Evolutionary conservation across 2,888 invertebrate species (phyloP).

Genomic region (Cryptocheilus praepositus): DNA sequence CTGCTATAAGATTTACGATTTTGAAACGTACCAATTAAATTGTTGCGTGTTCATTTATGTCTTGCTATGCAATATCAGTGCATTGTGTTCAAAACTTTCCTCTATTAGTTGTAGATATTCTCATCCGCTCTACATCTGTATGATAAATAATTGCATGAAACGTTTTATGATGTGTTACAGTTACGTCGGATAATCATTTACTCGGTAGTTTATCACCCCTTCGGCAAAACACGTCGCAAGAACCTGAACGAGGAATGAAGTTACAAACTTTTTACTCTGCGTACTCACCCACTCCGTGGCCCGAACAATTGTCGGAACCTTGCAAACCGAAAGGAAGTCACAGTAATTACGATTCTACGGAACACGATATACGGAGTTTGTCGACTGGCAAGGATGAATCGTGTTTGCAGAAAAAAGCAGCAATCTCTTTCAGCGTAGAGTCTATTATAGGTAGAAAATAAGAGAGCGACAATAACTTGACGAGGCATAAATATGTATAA

Average conservation of each 20-base stretch:
- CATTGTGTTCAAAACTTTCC: neutral
- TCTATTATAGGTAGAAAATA: conserved; percentile 70
- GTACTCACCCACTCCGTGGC: conserved; percentile 49
- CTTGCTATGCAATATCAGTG: no score
- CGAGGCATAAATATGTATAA: conserved; percentile 12
- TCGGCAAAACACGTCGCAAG: conserved; percentile 46
- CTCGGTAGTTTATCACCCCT: conserved; percentile 35
- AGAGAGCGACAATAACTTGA: conserved; percentile 28
- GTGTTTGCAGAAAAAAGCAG: conserved; percentile 62
- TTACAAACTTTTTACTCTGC: conserved; percentile 41
- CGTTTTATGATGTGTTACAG: conserved; percentile 34
- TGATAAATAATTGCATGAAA: conserved; percentile 10
- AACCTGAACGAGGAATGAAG: conserved; percentile 38
- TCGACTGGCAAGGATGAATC: conserved; percentile 25
- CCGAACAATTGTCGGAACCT: conserved; percentile 43
- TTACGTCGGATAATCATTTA: conserved; percentile 42
- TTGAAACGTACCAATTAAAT: neutral
- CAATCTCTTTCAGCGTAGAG: conserved; percentile 71
- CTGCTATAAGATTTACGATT: no score
- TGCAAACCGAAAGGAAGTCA: conserved; percentile 29
- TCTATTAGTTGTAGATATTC: conserved; percentile 8
- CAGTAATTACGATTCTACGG: conserved; percentile 35
- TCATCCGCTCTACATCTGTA: no score
- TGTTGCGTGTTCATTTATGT: neutral
- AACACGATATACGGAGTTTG: conserved; percentile 27